Conservation (phyloP, 2,888 invertebrate genomes). For the Caenorhabditis drosophilae region DNA sequence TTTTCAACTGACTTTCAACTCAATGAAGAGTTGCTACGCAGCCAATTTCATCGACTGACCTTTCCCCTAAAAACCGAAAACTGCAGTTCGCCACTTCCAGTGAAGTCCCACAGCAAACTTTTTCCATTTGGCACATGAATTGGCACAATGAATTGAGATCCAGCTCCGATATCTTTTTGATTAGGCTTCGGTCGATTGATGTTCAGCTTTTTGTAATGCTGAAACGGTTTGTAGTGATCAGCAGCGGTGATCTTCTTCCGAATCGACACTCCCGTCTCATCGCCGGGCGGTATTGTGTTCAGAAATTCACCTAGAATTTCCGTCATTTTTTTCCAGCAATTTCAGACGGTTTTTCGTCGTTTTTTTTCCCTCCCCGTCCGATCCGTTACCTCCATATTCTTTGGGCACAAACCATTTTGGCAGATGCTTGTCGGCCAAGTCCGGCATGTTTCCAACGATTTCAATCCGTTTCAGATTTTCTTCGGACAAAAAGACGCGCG, state of each 20-base stretch:
- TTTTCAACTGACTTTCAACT: no score
- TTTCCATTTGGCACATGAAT: slow-evolving; percentile 43
- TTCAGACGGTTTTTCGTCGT: no score
- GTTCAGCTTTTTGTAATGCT: slow-evolving; percentile 41
- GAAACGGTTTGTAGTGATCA: slow-evolving; percentile 46
- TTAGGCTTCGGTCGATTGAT: slow-evolving; percentile 44
- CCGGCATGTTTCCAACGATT: slow-evolving; percentile 36
- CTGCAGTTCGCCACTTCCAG: slow-evolving; percentile 46
- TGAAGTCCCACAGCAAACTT: slow-evolving; percentile 53
- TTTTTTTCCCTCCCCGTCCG: no score
- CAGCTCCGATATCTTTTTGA: slow-evolving; percentile 47
- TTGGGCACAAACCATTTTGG: slow-evolving; percentile 49
- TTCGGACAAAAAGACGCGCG: slow-evolving; percentile 49
- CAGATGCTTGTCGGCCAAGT: slow-evolving; percentile 39
- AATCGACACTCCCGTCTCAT: slow-evolving; percentile 49
- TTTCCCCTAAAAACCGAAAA: slow-evolving; percentile 47
- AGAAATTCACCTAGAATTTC: slow-evolving; percentile 42
- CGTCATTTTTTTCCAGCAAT: no score
- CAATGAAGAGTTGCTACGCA: no score
- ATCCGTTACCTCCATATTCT: slow-evolving; percentile 55
- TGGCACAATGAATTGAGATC: slow-evolving; percentile 36
- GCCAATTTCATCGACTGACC: slow-evolving; percentile 27
- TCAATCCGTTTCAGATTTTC: slow-evolving; percentile 48
- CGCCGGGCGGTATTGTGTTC: slow-evolving; percentile 42
- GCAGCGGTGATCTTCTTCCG: slow-evolving; percentile 44